Conservation (phyloP, 2,113 vertebrate species). For the Colinus virginianus region DNA sequence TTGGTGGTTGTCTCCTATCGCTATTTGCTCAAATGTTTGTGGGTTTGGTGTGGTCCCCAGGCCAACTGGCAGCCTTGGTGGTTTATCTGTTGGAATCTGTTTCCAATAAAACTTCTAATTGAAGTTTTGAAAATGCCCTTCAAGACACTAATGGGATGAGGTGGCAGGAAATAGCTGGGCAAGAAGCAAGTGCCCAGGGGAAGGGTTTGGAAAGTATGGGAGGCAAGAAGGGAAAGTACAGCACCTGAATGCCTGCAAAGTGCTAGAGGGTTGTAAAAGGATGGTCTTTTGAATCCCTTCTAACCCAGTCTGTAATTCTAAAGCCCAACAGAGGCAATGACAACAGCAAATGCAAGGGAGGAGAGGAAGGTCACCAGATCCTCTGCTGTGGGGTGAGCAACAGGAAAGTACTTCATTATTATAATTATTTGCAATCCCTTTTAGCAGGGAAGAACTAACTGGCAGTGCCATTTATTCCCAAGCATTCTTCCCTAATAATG, state of each 20-base stretch:
- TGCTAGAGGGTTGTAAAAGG: not conserved
- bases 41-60: not conserved
- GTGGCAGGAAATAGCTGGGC: not conserved
- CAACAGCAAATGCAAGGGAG: conserved; percentile 19
- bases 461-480: conserved; percentile 6
- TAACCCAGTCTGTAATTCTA: not conserved
- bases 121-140: not conserved
- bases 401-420: conserved; percentile 26
- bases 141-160: rapidly evolving
- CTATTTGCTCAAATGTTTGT: not conserved
- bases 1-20: not conserved
- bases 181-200: not conserved
- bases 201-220: not conserved
- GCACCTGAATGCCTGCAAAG: not conserved
- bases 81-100: not conserved
- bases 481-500: conserved; percentile 60
- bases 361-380: not conserved
- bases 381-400: not conserved
- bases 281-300: not conserved
- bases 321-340: not conserved
- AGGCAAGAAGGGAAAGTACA: not conserved
- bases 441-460: not conserved
- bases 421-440: conserved; percentile 34
- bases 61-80: not conserved
- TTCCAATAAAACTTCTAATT: not conserved